These are phyloP conservation scores for Coryphaenoides rupestris DNA, from an alignment of 2,113 vertebrate genomes.

Conservation along the genomic window DNA sequence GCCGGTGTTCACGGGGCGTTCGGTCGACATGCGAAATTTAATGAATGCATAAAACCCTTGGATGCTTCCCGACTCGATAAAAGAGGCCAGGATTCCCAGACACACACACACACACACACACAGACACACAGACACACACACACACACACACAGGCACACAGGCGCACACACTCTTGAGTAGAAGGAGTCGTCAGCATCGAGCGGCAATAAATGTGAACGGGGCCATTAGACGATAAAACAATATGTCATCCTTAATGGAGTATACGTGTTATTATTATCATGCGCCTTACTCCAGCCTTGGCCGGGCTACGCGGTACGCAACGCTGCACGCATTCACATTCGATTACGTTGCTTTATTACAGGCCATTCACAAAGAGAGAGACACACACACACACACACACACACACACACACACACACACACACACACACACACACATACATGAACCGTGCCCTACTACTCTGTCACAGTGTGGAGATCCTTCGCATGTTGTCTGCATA, in stretches of 20 bases:
- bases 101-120: slow-evolving; percentile 19
- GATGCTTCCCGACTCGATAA: slow-evolving; percentile 26
- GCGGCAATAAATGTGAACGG: not conserved
- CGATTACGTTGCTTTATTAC: not conserved
- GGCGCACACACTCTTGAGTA: not conserved
- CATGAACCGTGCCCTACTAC: too few relatives aligned
- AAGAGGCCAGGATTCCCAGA: slow-evolving; percentile 30
- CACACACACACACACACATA: too few relatives aligned
- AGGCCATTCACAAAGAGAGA: too few relatives aligned
- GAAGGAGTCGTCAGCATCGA: not conserved
- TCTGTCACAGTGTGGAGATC: too few relatives aligned
- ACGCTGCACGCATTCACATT: slow-evolving; percentile 17
- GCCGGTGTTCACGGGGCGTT: slow-evolving; percentile 30
- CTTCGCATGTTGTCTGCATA: too few relatives aligned
- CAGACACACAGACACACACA: slow-evolving; percentile 29
- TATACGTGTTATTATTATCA: slow-evolving; percentile 13
- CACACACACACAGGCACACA: slow-evolving; percentile 15
- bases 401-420: too few relatives aligned
- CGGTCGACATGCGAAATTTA: slow-evolving; percentile 34
- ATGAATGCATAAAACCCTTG: slow-evolving; percentile 52
- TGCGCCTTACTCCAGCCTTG: slow-evolving; percentile 4
- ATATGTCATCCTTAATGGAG: slow-evolving; percentile 36
- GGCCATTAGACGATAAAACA: slow-evolving; percentile 41
- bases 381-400: too few relatives aligned
- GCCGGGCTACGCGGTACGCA: not conserved